phyloP scores from a whole-genome alignment of 64 coral and sea anemone genomes.

The Actinia tenebrosa region DNA sequence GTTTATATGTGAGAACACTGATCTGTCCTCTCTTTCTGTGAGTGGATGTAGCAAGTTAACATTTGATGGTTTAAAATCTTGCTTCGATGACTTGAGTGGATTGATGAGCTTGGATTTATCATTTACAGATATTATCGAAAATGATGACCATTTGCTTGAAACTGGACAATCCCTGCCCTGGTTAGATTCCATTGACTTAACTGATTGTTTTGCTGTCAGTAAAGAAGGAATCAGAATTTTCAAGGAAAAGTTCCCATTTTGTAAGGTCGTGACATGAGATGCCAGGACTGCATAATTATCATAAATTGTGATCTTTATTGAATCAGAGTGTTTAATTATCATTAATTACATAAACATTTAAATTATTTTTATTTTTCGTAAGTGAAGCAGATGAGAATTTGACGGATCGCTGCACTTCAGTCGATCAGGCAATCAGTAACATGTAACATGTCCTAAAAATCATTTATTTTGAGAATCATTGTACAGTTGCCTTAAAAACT shows the following conservation, averaged over 20 bases:
- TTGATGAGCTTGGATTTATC: slow-evolving; percentile 84
- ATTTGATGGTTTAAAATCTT: slow-evolving; percentile 68
- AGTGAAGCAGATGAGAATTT: not conserved
- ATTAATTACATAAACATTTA: not conserved
- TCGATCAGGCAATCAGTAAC: not conserved
- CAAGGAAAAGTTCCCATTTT: slow-evolving; percentile 78
- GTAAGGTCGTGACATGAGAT: slow-evolving; percentile 67
- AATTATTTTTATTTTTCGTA: not conserved
- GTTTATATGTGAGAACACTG: slow-evolving; percentile 73
- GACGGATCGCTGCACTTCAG: not conserved
- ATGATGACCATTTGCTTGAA: slow-evolving; percentile 68
- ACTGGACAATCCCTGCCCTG: slow-evolving; percentile 73
- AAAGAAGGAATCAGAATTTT: slow-evolving; percentile 69
- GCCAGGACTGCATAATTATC: not conserved
- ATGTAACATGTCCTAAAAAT: not conserved
- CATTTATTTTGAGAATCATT: not conserved
- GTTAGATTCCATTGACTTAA: slow-evolving; percentile 78
- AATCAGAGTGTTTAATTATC: not conserved
- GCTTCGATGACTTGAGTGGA: slow-evolving; percentile 68
- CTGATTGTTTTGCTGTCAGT: slow-evolving; percentile 70
- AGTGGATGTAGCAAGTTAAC: slow-evolving; percentile 82
- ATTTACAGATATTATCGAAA: slow-evolving; percentile 78
- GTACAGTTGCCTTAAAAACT: not conserved
- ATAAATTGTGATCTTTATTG: not conserved
- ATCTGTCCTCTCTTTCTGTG: slow-evolving; percentile 66